phyloP scores from a whole-genome alignment of 1,140 invertebrate species.

The Reticulitermes speratus region DNA sequence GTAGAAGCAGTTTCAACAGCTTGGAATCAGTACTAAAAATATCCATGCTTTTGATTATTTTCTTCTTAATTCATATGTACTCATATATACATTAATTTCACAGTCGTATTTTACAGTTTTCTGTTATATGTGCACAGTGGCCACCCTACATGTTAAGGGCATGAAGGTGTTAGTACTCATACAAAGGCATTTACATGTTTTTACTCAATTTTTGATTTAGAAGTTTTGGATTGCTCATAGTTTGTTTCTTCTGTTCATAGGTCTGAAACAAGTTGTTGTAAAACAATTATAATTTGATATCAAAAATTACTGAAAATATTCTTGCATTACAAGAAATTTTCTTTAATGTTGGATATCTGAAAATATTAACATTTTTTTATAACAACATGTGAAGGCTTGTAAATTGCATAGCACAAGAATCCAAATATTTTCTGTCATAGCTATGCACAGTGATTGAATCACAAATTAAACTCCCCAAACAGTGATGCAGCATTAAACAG shows the following conservation, averaged over 20 bases:
- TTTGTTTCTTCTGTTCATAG: neutral
- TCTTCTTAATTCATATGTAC: neutral
- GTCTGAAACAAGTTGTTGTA: neutral
- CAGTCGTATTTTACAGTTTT: neutral
- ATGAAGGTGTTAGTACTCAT: neutral
- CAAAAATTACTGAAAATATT: neutral
- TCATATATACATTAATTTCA: neutral
- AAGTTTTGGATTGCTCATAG: neutral
- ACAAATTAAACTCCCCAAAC: too few species aligned
- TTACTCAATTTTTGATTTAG: too few species aligned
- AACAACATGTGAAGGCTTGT: neutral
- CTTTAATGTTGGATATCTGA: neutral
- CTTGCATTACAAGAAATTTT: neutral
- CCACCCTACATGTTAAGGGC: neutral
- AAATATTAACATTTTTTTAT: neutral
- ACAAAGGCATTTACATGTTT: too few species aligned
- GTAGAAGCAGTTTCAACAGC: neutral
- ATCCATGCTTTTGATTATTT: neutral
- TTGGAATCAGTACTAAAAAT: neutral
- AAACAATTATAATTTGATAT: neutral
- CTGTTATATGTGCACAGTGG: neutral
- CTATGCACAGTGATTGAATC: too few species aligned
- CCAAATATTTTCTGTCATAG: neutral
- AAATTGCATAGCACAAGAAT: neutral
- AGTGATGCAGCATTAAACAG: too few species aligned